Percentiles rank a stretch among this genome's conserved stretches.
Evolutionary conservation across 2,797 vertebrate genomes (phyloP).

Genomic region (Erpetoichthys calabaricus): DNA sequence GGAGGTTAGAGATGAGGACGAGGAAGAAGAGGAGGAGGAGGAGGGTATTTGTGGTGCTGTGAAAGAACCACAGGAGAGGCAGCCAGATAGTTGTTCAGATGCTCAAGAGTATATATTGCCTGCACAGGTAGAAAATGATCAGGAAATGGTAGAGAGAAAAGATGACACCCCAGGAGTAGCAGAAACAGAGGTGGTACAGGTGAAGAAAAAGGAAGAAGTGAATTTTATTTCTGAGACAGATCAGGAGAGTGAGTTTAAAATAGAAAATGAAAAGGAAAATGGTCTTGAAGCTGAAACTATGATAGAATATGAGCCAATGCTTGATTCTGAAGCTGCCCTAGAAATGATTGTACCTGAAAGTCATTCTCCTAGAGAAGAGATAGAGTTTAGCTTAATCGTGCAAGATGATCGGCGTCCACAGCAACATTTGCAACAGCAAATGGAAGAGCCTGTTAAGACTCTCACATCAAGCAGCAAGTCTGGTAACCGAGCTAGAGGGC

Average conservation of each 20-base stretch:
- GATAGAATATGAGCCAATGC: constrained; percentile 21
- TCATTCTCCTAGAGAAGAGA: constrained; percentile 5
- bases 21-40: constrained; percentile 43
- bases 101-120: constrained; percentile 32
- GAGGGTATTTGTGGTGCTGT: constrained; percentile 26
- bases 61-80: constrained; percentile 49
- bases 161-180: constrained; percentile 49
- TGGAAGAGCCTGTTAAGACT: constrained; percentile 35
- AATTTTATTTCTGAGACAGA: constrained; percentile 35
- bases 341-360: constrained; percentile 12
- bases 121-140: constrained; percentile 40
- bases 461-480: constrained; percentile 21
- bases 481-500: constrained; percentile 52
- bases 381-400: constrained; percentile 6
- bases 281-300: constrained; percentile 19
- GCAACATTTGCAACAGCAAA: constrained; percentile 32
- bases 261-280: constrained; percentile 39
- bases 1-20: constrained; percentile 39
- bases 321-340: constrained; percentile 21
- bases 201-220: constrained; percentile 44
- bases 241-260: constrained; percentile 30
- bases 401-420: constrained; percentile 18
- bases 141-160: constrained; percentile 46
- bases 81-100: constrained; percentile 39
- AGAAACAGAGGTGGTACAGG: constrained; percentile 56